Percentiles rank a stretch among this genome's conserved stretches.
phyloP scores from a whole-genome alignment of 2,888 invertebrate species.

The Polyploca ridens region DNA sequence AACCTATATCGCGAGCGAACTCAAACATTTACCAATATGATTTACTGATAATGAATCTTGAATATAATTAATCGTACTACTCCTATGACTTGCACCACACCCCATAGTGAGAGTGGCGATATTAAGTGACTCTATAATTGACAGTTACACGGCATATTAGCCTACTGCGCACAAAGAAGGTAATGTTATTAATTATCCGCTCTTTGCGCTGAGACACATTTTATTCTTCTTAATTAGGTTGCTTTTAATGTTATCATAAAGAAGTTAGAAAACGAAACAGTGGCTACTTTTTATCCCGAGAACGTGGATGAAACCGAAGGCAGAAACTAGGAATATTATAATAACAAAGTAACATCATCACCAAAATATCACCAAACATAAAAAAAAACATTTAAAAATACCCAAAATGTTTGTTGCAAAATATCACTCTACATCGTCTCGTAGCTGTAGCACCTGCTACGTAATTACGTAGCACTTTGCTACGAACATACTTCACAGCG shows the following conservation, averaged over 20 bases:
- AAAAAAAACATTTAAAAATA: neutral
- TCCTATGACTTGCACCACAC: neutral
- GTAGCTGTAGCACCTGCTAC: constrained; percentile 27
- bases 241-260: too few species aligned
- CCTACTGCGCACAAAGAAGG: neutral
- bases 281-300: too few species aligned
- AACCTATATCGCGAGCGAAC: too few species aligned
- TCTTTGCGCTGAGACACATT: neutral
- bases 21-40: too few species aligned
- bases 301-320: too few species aligned
- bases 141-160: neutral
- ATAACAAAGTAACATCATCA: neutral
- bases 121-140: neutral
- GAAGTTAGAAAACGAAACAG: too few species aligned
- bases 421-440: neutral
- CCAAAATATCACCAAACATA: neutral
- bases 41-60: too few species aligned
- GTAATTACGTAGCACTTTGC: constrained; percentile 21
- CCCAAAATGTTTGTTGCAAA: neutral
- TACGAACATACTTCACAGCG: constrained; percentile 1
- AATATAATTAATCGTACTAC: neutral
- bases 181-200: neutral
- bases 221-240: neutral
- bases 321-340: too few species aligned
- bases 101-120: neutral